Percentiles rank a stretch among this genome's conserved stretches.
Conservation (phyloP, 2,113 vertebrate genomes). For the Ammodytes dubius region DNA sequence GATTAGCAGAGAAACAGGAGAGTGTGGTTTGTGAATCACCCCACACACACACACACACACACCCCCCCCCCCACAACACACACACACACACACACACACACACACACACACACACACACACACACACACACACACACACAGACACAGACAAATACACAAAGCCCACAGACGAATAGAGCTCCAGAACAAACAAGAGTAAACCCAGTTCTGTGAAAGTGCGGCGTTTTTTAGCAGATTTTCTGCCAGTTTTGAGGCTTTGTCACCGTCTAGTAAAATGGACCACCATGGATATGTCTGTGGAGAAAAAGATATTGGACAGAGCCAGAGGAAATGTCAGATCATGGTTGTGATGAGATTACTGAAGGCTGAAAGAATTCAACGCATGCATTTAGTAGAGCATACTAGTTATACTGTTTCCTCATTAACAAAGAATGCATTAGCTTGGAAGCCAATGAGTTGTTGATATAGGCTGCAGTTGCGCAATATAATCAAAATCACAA, state of each 20-base stretch:
- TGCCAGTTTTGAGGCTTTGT: constrained; percentile 5
- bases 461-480: not conserved
- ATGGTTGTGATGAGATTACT: not conserved
- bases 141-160: too few species aligned
- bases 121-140: not conserved
- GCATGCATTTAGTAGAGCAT: not conserved
- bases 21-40: not conserved
- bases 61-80: not conserved
- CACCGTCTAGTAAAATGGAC: constrained; percentile 2
- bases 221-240: constrained; percentile 14
- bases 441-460: not conserved
- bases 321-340: not conserved
- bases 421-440: not conserved
- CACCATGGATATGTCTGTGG: not conserved
- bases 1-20: not conserved
- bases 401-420: not conserved
- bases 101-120: not conserved
- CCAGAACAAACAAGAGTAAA: constrained; percentile 25
- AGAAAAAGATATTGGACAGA: not conserved
- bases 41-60: not conserved
- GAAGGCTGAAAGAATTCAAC: not conserved
- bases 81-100: not conserved
- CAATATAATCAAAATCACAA: not conserved
- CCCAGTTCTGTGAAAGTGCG: not conserved
- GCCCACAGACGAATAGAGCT: not conserved